Conservation (phyloP, 2,888 invertebrate genomes). For the Drosophila buzzatii region DNA sequence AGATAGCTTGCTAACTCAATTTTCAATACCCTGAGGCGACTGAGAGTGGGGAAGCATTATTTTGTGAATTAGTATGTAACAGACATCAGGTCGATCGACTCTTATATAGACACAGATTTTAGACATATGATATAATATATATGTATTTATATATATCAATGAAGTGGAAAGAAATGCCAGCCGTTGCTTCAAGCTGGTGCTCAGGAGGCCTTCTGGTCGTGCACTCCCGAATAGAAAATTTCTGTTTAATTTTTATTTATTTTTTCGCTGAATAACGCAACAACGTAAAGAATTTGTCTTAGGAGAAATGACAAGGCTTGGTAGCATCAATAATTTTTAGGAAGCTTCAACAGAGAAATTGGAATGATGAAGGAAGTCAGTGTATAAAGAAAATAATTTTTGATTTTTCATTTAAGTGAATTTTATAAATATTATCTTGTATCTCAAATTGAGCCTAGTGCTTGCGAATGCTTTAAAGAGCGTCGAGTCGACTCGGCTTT, state of each 20-base stretch:
- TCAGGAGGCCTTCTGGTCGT: not conserved
- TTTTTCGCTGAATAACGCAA: not conserved
- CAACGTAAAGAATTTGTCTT: constrained; percentile 1
- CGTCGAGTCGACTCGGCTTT: constrained; percentile 20
- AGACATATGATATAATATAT: too few relatives aligned
- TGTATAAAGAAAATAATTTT: too few relatives aligned
- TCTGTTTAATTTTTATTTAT: not conserved
- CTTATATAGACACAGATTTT: too few relatives aligned
- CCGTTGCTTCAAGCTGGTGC: too few relatives aligned
- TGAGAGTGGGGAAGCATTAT: too few relatives aligned
- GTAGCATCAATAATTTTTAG: not conserved
- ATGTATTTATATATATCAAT: too few relatives aligned
- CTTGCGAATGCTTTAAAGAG: constrained; percentile 6
- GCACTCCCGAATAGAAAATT: not conserved
- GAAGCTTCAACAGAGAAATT: not conserved
- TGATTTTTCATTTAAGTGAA: not conserved
- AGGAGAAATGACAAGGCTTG: not conserved
- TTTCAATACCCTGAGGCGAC: not conserved
- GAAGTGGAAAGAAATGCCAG: not conserved
- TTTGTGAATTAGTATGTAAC: not conserved
- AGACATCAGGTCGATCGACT: not conserved
- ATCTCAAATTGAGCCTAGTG: too few relatives aligned
- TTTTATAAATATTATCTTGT: constrained; percentile 4
- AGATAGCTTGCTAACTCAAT: not conserved
- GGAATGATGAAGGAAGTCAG: not conserved